Base-by-base conservation (phyloP, 92 coral and sea anemone genomes). In the Paragorgia papillata region DNA sequence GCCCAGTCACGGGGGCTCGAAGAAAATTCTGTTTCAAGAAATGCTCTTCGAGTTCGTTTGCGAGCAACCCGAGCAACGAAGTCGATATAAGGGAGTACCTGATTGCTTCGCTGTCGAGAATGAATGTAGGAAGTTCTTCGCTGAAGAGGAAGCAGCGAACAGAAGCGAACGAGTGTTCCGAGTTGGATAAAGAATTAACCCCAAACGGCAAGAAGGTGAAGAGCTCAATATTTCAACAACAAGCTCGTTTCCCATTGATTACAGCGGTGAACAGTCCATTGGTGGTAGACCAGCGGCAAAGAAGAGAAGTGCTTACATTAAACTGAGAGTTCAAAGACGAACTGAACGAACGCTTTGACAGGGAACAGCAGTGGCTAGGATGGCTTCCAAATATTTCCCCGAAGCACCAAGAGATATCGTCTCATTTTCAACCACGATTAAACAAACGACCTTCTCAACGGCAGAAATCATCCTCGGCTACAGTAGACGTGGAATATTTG, bases 101-200 rank as follows among this genome's bases (percentile, higher is more conserved):
- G 49, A 83, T 90, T 1, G 85, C 89, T 75, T 90, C 96, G 59
- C 74, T 90, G 30, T 88, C 96, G 62, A 74, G 96, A 84, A 90
- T 90, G 92, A 85, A 77, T 79, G 96, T 90, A 2, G 92, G 89
- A 79, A 90, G 89, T 55, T 90, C 90, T 35, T 87, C 96, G 57
- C 76, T 90, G 41, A 90, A 90, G 75, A 88, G 96, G 77, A 90
- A 90, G 79, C 86, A 90, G 73, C 89, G 78, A 49, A 71, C 78
- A 71, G 78, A 71, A 54, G 2, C 50, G 64, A 71, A 35, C 51
- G 78, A 54, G 14, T 71, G 35, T 54, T 28, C 64, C 33, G 64
- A 57, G 21, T 9, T 71, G 24, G 78, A 71, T 14, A 44, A 43
- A 15, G 50, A 54, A 26, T n/a, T n/a, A n/a, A 53, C 62, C 32